Percentiles rank a stretch among this genome's conserved stretches.
These are phyloP conservation scores for Panopea generosa DNA, from an alignment of 2,888 invertebrate species.

Conservation along the genomic window DNA sequence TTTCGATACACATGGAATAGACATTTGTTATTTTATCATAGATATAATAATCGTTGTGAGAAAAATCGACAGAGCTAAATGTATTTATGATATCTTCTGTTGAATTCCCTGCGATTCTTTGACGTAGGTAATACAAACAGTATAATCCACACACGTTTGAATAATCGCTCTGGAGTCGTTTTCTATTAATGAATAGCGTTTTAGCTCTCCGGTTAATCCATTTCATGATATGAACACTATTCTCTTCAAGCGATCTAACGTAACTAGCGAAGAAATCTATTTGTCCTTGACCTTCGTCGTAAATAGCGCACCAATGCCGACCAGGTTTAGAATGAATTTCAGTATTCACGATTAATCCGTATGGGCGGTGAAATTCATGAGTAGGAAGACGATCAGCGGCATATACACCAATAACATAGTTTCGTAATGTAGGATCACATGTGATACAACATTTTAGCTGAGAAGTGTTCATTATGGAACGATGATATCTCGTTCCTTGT, in stretches of 20 bases:
- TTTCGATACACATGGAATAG: neutral
- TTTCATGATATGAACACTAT: slow-evolving; percentile 11
- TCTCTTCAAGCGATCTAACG: slow-evolving; percentile 11
- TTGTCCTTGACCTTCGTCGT: slow-evolving; percentile 6
- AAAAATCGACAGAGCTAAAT: slow-evolving; percentile 7
- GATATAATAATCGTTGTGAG: slow-evolving; percentile 13
- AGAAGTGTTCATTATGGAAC: neutral
- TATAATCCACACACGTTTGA: slow-evolving; percentile 32
- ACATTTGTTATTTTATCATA: neutral
- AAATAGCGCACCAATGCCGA: slow-evolving; percentile 42
- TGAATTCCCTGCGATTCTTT: slow-evolving; percentile 13
- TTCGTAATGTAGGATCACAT: neutral
- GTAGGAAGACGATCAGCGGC: neutral
- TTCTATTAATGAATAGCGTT: neutral
- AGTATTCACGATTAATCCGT: slow-evolving; percentile 43
- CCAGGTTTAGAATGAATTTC: slow-evolving; percentile 29
- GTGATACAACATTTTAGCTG: neutral
- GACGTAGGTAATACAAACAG: slow-evolving; percentile 25
- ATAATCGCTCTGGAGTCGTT: slow-evolving; percentile 21
- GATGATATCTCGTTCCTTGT: slow-evolving; percentile 7
- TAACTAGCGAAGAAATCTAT: slow-evolving; percentile 31
- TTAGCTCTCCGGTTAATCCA: slow-evolving; percentile 20
- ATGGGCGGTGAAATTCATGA: neutral
- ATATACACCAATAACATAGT: neutral
- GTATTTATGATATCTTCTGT: slow-evolving; percentile 19